Percentiles rank a stretch among this genome's conserved stretches.
Evolutionary conservation across 2,797 vertebrate species (phyloP).

Genomic region (Ataeniobius toweri): DNA sequence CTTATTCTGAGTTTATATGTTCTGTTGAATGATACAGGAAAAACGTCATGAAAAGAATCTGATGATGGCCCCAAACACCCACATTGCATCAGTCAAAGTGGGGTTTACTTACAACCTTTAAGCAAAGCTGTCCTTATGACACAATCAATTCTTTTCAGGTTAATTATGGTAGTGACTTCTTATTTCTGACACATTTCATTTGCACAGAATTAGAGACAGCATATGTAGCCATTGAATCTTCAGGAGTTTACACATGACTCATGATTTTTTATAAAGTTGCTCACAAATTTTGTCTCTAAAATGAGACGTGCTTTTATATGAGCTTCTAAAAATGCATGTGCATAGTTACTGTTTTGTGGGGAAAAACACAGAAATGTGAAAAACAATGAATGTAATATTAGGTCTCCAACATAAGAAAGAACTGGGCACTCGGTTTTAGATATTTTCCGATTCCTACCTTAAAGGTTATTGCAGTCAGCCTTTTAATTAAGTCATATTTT

Average conservation of each 20-base stretch:
- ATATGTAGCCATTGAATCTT: background rate
- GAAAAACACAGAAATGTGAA: background rate
- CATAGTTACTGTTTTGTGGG: background rate
- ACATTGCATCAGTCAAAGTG: background rate
- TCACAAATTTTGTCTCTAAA: background rate
- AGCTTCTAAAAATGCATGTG: background rate
- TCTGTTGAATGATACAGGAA: background rate
- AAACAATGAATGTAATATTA: background rate
- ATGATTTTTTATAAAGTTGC: background rate
- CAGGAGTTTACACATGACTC: background rate
- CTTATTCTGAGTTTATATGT: background rate
- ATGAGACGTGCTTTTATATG: background rate
- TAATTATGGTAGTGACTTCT: background rate
- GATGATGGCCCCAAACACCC: background rate
- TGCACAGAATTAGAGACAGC: background rate
- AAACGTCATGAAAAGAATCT: background rate
- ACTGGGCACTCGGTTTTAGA: background rate
- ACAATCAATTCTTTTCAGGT: background rate
- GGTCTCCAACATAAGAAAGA: background rate
- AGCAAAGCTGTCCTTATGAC: background rate
- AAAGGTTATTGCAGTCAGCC: background rate
- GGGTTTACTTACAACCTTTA: background rate
- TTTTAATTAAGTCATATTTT: background rate
- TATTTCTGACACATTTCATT: background rate
- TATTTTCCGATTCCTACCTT: too few relatives aligned